Conservation (phyloP, 2,113 vertebrate species). For the Prochilodus magdalenae region DNA sequence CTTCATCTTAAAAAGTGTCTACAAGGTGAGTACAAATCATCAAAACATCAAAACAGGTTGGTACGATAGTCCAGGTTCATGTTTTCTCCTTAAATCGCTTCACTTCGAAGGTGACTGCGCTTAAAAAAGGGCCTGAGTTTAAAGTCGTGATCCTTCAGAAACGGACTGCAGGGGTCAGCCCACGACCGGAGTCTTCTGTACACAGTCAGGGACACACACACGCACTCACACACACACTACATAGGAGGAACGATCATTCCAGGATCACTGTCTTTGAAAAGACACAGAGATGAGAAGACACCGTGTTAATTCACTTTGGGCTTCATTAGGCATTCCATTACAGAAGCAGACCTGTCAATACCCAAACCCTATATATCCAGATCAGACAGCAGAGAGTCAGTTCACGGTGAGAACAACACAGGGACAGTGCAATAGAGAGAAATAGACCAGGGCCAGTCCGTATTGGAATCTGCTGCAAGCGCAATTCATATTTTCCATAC, state of each 20-base stretch:
- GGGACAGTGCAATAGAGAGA: background rate
- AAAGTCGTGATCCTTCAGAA: slow-evolving; percentile 86
- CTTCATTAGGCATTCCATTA: slow-evolving; percentile 5
- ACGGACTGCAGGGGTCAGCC: slow-evolving; percentile 78
- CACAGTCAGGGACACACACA: slow-evolving; percentile 62
- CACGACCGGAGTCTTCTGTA: slow-evolving; percentile 86
- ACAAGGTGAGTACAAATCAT: slow-evolving; percentile 75
- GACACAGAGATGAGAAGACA: slow-evolving; percentile 51
- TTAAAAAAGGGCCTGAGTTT: slow-evolving; percentile 99
- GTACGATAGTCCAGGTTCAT: slow-evolving; percentile 55
- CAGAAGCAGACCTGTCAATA: slow-evolving; percentile 3
- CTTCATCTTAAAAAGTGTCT: slow-evolving; percentile 74
- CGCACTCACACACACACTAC: slow-evolving; percentile 85
- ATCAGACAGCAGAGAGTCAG: slow-evolving; percentile 20
- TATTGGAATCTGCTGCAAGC: slow-evolving; percentile 14
- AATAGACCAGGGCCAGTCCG: background rate
- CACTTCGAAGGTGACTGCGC: slow-evolving; percentile 77
- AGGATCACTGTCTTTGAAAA: slow-evolving; percentile 87
- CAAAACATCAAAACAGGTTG: slow-evolving; percentile 69
- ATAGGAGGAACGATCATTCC: slow-evolving; percentile 98
- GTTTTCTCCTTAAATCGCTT: slow-evolving; percentile 53
- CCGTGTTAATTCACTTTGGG: slow-evolving; percentile 24
- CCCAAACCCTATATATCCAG: background rate
- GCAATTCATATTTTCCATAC: slow-evolving; percentile 61
- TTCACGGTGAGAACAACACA: background rate